Percentiles rank a stretch among this genome's conserved stretches.
These are phyloP conservation scores for Pyrrhura leucotis DNA, from an alignment of 2,797 vertebrate genomes.

Conservation along the genomic window DNA sequence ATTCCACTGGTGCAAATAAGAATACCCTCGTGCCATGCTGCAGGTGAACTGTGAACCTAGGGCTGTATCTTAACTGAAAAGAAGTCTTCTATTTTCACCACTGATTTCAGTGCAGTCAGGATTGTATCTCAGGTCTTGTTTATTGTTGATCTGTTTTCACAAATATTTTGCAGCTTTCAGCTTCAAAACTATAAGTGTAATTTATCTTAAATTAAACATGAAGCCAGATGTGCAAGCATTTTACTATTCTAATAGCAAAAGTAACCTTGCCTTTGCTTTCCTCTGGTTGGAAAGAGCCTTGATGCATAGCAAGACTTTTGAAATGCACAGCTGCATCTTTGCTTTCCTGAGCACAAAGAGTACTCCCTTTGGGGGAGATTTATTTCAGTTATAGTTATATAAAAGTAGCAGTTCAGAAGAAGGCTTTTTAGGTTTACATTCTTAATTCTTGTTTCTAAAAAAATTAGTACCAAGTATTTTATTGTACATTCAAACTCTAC, in stretches of 20 bases:
- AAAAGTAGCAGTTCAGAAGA: not conserved
- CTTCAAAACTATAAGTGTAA: not conserved
- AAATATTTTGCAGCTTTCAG: not conserved
- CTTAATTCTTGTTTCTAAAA: not conserved
- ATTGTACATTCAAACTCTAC: not conserved
- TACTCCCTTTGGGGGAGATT: not conserved
- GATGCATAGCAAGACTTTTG: not conserved
- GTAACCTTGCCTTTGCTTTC: not conserved
- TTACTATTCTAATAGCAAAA: not conserved
- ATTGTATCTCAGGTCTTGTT: not conserved
- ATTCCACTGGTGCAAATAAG: not conserved
- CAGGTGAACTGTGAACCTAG: not conserved
- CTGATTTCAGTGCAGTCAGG: not conserved
- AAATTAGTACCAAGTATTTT: not conserved
- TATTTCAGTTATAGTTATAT: not conserved
- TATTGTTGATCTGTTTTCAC: not conserved
- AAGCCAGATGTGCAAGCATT: not conserved
- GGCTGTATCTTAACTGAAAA: not conserved
- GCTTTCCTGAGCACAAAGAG: not conserved
- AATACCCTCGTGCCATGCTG: not conserved
- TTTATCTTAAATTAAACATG: not conserved
- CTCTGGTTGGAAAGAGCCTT: not conserved
- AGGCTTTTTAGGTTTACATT: not conserved
- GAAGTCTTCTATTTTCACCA: not conserved
- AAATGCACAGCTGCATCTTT: not conserved